Base-by-base conservation (phyloP, 2,888 invertebrate species). In the Deroplatys truncata region DNA sequence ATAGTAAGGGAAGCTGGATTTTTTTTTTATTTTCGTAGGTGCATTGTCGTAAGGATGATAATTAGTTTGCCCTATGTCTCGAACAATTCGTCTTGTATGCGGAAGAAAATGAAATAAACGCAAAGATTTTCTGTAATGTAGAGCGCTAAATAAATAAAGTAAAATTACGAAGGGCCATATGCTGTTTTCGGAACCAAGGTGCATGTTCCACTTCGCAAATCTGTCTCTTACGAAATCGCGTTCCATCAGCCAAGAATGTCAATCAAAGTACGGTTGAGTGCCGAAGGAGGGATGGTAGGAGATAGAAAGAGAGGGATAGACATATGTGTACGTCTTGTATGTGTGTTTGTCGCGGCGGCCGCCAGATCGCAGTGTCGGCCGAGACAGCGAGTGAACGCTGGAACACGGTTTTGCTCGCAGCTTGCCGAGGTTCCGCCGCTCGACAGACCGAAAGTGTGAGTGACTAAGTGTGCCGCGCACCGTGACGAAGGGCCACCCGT, bases 301-400 rank as follows among this genome's bases (percentile, higher is more conserved):
- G 86, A 29, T 43, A 85, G 84, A 84, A 56, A n/a, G 56, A 25
- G 72, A 82, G 29, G 29, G 82, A 82, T 25, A 29, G 28, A 29
- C 31, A 29, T 31, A 82, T 29, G n/a, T 87, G 87, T 87, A n/a
- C 43, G 84, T 28, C 35, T 35, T 87, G 87, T 87, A 87, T 87
- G 87, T 87, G 85, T 49, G 85, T 28, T 85, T 83, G 87, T 87
- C 87, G 35, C 87, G 20, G 29, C 43, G 82, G 35, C 83, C 87
- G 83, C 87, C 87, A 87, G 87, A 87, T 87, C 87, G 87, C 87
- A 72, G 56, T 72, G 56, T 72, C 56, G 56, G 20, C 56, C 56
- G 56, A 72, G 56, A 72, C 20, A 72, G 56, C 25, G 56, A 72
- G 20, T 72, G 56, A 20, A 72, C 56, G 25, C 56, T 72, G 20